These are phyloP conservation scores for Lates japonicus DNA, from an alignment of 2,797 vertebrate species.

Conservation along the genomic window DNA sequence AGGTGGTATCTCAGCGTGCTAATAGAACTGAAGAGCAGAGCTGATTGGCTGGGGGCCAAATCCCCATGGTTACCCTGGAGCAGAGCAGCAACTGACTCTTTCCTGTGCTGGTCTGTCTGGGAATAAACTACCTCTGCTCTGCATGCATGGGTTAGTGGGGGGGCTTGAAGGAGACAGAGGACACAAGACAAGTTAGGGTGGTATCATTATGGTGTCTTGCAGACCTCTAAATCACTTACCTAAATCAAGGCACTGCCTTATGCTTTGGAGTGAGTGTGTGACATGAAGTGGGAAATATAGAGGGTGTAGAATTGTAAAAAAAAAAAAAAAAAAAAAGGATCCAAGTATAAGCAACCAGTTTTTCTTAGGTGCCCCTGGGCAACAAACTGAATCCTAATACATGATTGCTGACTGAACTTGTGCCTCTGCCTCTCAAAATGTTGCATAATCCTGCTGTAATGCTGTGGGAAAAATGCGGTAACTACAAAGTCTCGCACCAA, in stretches of 20 bases:
- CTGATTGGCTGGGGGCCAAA: constrained; percentile 77
- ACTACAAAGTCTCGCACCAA: constrained; percentile 14
- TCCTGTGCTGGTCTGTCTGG: constrained; percentile 60
- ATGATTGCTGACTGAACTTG: constrained; percentile 33
- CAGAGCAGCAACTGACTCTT: constrained; percentile 73
- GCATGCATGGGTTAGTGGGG: constrained; percentile 24
- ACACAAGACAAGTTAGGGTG: constrained; percentile 52
- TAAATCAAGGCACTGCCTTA: constrained; percentile 7
- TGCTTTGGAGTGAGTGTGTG: constrained; percentile 13
- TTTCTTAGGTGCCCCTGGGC: constrained; percentile 51
- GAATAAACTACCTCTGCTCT: constrained; percentile 60
- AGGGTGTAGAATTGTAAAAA: neutral
- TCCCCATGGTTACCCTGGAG: constrained; percentile 83
- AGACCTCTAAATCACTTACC: constrained; percentile 35
- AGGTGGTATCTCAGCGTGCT: constrained; percentile 76
- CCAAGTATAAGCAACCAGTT: neutral
- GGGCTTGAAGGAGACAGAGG: constrained; percentile 38
- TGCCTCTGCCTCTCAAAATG: constrained; percentile 3
- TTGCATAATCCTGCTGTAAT: constrained; percentile 20
- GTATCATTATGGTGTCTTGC: constrained; percentile 35
- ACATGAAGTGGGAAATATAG: neutral
- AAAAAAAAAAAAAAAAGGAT: neutral
- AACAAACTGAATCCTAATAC: neutral
- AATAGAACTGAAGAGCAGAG: constrained; percentile 62
- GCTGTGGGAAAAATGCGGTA: constrained; percentile 22